These are phyloP conservation scores for Chrysaora quinquecirrha DNA, from an alignment of 30 jellyfish, hydroid and myxozoan species.

Conservation along the genomic window DNA sequence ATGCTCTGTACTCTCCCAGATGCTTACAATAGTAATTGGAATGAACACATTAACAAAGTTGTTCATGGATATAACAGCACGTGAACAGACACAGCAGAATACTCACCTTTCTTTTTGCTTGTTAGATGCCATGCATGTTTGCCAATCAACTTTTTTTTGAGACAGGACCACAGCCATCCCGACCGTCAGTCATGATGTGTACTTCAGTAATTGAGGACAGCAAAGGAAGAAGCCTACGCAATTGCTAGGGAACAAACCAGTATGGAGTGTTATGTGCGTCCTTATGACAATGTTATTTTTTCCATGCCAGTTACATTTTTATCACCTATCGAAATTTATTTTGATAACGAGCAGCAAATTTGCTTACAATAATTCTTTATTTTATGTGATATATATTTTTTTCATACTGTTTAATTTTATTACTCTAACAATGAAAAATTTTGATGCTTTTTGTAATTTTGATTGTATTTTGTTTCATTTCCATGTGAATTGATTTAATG, in stretches of 20 bases:
- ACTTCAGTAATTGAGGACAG: conserved; percentile 14
- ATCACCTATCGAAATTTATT: no score
- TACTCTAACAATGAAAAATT: no score
- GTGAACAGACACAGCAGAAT: conserved; percentile 13
- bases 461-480: no score
- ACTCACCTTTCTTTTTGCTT: conserved; percentile 32
- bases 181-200: neutral
- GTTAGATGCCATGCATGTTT: conserved; percentile 45
- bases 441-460: no score
- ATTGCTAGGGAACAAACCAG: conserved; percentile 23
- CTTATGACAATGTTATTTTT: no score
- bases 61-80: conserved; percentile 26
- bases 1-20: conserved; percentile 18
- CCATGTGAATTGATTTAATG: no score
- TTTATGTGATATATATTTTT: no score
- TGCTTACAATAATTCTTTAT: no score
- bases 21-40: conserved; percentile 4
- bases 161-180: neutral
- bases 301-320: no score
- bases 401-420: no score
- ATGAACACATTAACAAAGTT: conserved; percentile 9
- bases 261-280: no score
- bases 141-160: conserved; percentile 29
- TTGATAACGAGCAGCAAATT: no score
- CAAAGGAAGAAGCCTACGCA: conserved; percentile 25